These are phyloP conservation scores for Cephus rjabovi DNA, from an alignment of 2,888 invertebrate species.

Conservation along the genomic window DNA sequence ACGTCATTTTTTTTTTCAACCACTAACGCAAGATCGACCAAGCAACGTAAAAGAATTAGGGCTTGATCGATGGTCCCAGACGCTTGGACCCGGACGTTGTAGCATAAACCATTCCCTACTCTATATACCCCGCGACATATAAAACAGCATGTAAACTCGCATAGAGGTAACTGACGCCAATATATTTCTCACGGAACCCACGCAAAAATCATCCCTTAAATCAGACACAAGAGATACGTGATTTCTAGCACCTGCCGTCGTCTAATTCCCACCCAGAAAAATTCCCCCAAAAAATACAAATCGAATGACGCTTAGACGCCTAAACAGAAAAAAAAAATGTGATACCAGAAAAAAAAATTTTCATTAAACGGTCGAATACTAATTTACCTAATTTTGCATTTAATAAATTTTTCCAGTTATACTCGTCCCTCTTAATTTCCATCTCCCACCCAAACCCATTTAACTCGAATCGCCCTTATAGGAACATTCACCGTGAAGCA, in stretches of 20 bases:
- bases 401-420: no score
- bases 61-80: slow-evolving; percentile 29
- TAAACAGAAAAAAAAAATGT: no score
- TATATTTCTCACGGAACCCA: not conserved
- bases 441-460: no score
- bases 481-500: not conserved
- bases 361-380: no score
- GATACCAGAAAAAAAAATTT: no score
- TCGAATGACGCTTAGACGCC: no score
- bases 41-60: slow-evolving; percentile 25
- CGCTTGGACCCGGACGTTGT: not conserved
- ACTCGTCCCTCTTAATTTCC: no score
- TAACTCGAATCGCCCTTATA: no score
- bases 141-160: not conserved
- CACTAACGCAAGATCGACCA: not conserved
- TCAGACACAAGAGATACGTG: not conserved
- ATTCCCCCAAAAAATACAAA: no score
- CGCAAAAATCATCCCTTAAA: not conserved
- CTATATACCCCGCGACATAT: not conserved
- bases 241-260: not conserved
- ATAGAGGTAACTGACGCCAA: slow-evolving; percentile 7
- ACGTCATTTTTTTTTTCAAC: not conserved
- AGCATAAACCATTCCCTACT: not conserved
- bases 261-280: not conserved
- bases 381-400: no score